Evolutionary conservation across 2,888 invertebrate genomes (phyloP), one percentile per base, ranked within the genome.

Genomic region (Athalia cordata): DNA sequence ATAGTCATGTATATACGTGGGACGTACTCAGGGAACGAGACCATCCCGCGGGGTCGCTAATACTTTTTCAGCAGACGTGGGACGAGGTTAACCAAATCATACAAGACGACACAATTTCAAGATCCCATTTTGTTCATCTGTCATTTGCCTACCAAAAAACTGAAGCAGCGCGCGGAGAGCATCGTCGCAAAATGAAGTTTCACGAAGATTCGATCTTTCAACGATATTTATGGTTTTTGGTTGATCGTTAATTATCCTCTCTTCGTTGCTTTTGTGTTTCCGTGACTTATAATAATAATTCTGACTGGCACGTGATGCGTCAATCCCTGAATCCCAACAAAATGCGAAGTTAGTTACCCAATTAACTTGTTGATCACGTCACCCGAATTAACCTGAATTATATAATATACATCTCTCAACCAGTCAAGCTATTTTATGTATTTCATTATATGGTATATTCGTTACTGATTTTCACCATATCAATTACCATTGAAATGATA

Each of bases 1-100:
- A 59, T 72, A 72, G 72, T 72, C 72, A 59, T 59, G 59, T 72
- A 59, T 72, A 57, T 72, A 45, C 29, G 29, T 29, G 29, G 72
- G 59, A 43, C 57, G 47, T 47, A 68, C 29, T 0, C 29, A 29
- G 29, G 47, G 72, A 72, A 45, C 62, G 13, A 59, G 9, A 11
- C 13, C 59, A 45, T 72, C 13, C 59, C 45, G 47, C 7, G 72
- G 13, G 52, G 47, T 5, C 57, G 72, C 47, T 3, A 47, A 59
- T 72, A 61, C 62, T 7, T 72, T 43, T 59, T 13, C 59, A 9
- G 29, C 57, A 47, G 45, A 59, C 9, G 13, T 13, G 13, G 43
- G 59, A 72, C 13, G 13, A 59, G 72, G 59, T 45, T 52, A 13
- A 72, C n/a, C 15, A 45, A 6, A 47, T 45, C 59, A 43, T 45